Base-by-base conservation (phyloP, 1,140 invertebrate genomes). In the Wiebesia pumilae region DNA sequence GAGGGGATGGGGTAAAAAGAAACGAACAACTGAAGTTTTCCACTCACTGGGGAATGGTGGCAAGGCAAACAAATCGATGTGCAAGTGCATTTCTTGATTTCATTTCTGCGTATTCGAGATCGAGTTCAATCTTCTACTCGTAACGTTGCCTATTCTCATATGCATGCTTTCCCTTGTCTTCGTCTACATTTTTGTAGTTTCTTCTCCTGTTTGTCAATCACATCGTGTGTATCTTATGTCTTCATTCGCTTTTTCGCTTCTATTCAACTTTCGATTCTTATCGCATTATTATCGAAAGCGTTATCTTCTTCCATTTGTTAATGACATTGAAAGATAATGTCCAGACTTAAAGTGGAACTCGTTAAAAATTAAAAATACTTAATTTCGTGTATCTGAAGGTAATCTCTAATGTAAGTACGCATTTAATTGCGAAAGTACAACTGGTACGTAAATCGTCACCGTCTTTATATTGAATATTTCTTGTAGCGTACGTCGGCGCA, bases 31-130 rank as follows among this genome's bases (percentile, higher is more conserved):
- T 58, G 30, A 73, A 73, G 84, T 88, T 87, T 87, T 83, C 65
- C 67, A 78, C 65, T 83, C 81, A n/a, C 69, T 75, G 77, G 75
- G 54, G 47, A 82, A 87, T 89, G 85, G 87, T 67, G 84, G 88
- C 87, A 90, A 88, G 87, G 88, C 91, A 92, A 92, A 92, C 90
- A 92, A 92, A 92, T 92, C 91, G 91, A 92, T 90, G 89, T 90
- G 90, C 90, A 88, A 92, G 90, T 89, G 90, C 89, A 89, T 91
- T 91, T 90, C 89, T 90, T 89, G 89, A 90, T 92, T 91, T 92
- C 90, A 90, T 91, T 89, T 88, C 73, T 84, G 75, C 86, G 79
- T 88, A 81, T 90, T 89, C 51, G 84, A 40, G 79, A 85, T 77
- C 67, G 86, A 69, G 86, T 83, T 88, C 88, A 86, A 88, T 89